A percentile compares a stretch with the other conserved stretches of the same genome.
These are phyloP conservation scores for Drepana falcataria DNA, from an alignment of 2,888 invertebrate genomes.

Conservation along the genomic window DNA sequence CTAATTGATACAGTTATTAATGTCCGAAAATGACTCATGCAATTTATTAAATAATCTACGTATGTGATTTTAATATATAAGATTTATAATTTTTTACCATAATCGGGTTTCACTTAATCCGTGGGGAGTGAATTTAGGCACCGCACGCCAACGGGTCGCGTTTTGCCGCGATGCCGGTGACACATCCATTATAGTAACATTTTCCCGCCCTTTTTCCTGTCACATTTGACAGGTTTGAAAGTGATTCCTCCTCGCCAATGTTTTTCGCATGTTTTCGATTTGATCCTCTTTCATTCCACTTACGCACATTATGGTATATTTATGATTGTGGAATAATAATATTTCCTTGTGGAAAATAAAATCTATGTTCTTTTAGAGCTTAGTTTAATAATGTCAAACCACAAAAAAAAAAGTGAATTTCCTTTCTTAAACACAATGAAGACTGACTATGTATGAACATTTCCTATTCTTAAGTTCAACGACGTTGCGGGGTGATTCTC, in stretches of 20 bases:
- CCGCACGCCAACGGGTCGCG: conserved; percentile 58
- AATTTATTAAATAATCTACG: conserved; percentile 1
- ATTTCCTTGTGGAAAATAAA: conserved; percentile 10
- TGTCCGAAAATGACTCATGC: no score
- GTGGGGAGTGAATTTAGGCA: conserved; percentile 51
- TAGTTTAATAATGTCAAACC: no score
- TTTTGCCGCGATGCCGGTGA: conserved; percentile 68
- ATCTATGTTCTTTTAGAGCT: not conserved
- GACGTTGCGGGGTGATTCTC: no score
- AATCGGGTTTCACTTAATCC: conserved; percentile 57
- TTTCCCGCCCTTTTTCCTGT: conserved; percentile 76
- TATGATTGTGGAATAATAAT: conserved; percentile 30
- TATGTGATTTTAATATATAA: not conserved
- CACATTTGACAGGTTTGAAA: conserved; percentile 76
- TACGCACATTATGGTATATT: conserved; percentile 33
- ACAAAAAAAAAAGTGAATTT: no score
- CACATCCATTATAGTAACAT: conserved; percentile 77
- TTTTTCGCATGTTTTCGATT: conserved; percentile 39
- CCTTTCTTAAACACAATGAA: no score
- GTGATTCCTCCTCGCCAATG: conserved; percentile 68
- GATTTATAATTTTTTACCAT: conserved; percentile 38
- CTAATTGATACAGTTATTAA: no score
- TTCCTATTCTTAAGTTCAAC: no score
- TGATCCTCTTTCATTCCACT: conserved; percentile 41
- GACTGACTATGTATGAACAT: no score